Percentiles rank a stretch among this genome's conserved stretches.
Evolutionary conservation across 1,140 invertebrate species (phyloP).

Genomic region (Drosophila arawakana): DNA sequence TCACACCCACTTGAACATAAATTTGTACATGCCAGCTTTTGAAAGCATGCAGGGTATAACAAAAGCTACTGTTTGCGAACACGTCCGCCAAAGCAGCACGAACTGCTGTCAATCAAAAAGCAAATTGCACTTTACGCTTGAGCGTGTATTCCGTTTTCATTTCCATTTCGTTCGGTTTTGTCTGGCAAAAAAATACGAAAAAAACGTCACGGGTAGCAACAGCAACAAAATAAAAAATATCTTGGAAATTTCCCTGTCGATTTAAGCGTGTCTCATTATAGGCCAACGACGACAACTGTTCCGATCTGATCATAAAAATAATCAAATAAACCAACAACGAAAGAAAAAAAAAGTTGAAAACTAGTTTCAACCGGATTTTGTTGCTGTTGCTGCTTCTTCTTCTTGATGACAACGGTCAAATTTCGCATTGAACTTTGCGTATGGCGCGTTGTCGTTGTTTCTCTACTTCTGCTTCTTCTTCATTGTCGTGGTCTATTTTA

Average conservation of each 20-base stretch:
- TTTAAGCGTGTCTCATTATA: slow-evolving; percentile 30
- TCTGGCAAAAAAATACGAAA: not conserved
- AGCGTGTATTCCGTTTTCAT: slow-evolving; percentile 51
- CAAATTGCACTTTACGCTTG: slow-evolving; percentile 66
- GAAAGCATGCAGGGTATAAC: slow-evolving; percentile 15
- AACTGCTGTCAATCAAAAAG: slow-evolving; percentile 61
- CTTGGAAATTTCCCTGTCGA: slow-evolving; percentile 33
- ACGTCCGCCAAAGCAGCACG: not conserved
- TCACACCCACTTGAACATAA: not conserved
- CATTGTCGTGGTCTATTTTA: not conserved
- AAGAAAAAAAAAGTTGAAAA: slow-evolving; percentile 10
- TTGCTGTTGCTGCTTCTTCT: slow-evolving; percentile 1
- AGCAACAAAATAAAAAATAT: slow-evolving; percentile 26
- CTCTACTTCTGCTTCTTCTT: not conserved
- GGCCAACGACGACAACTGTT: not conserved
- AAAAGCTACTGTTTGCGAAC: not conserved
- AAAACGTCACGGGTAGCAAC: slow-evolving; percentile 61
- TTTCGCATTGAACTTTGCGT: slow-evolving; percentile 34
- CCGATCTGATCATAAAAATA: slow-evolving; percentile 17
- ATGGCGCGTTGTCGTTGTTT: slow-evolving; percentile 30
- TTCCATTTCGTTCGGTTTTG: slow-evolving; percentile 59
- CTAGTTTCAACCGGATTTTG: slow-evolving; percentile 35
- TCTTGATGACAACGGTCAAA: slow-evolving; percentile 30
- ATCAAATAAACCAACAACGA: not conserved
- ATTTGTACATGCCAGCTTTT: slow-evolving; percentile 1